Percentiles rank a stretch among this genome's conserved stretches.
Evolutionary conservation across 2,113 vertebrate genomes (phyloP).

Genomic region (Coptodon bakossiorum): DNA sequence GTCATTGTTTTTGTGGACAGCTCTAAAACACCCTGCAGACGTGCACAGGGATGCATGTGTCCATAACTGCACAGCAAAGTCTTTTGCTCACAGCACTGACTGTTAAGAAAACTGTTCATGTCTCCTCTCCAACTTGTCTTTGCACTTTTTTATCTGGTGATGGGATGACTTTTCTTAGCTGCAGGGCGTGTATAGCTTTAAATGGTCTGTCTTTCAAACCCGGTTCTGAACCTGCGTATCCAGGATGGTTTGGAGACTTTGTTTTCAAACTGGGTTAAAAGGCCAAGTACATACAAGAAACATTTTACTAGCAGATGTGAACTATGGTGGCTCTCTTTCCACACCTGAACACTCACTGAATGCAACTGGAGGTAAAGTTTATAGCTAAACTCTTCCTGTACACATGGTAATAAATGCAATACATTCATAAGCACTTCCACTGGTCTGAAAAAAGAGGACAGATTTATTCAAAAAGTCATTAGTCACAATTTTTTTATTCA

Average conservation of each 20-base stretch:
- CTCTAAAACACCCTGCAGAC: neutral
- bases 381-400: neutral
- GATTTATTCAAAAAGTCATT: neutral
- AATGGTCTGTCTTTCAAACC: neutral
- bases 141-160: neutral
- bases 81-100: neutral
- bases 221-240: neutral
- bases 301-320: neutral
- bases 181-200: neutral
- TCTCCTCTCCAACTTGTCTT: neutral
- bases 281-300: neutral
- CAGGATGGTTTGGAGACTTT: neutral
- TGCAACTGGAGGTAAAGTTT: neutral
- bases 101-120: neutral
- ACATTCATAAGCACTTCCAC: neutral
- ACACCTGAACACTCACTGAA: neutral
- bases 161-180: neutral
- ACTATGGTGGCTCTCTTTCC: neutral
- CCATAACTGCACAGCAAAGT: neutral
- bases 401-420: neutral
- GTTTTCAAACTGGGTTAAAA: neutral
- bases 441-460: fast-evolving
- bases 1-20: neutral
- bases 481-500: neutral
- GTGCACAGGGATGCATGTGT: neutral